A percentile compares a stretch with the other conserved stretches of the same genome.
Evolutionary conservation across 1,140 invertebrate species (phyloP).

Genomic region (Brachystomella parvula): DNA sequence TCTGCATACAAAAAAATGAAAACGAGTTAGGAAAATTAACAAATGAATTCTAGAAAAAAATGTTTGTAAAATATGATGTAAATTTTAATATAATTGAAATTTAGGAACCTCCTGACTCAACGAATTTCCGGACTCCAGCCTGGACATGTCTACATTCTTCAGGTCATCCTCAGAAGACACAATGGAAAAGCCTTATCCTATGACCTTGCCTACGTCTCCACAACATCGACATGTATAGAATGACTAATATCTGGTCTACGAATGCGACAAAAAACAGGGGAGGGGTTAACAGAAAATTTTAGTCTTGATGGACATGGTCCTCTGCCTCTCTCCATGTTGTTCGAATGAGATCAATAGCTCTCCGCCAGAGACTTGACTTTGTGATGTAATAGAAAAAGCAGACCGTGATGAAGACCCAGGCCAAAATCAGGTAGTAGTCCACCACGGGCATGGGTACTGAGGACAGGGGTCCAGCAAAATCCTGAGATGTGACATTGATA

Average conservation of each 20-base stretch:
- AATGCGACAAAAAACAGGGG: too few species aligned
- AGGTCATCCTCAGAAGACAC: conserved; percentile 45
- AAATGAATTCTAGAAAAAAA: background rate
- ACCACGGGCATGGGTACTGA: conserved; percentile 59
- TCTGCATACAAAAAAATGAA: conserved; percentile 41
- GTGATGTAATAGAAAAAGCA: conserved; percentile 68
- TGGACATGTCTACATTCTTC: conserved; percentile 44
- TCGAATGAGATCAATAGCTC: conserved; percentile 72
- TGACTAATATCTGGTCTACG: too few species aligned
- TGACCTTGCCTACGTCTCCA: conserved; percentile 44
- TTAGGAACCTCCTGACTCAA: conserved; percentile 43
- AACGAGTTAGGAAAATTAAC: background rate
- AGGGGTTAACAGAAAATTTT: conserved; percentile 17
- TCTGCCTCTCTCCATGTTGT: conserved; percentile 85
- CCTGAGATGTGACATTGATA: conserved; percentile 58
- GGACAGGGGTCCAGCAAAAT: conserved; percentile 70
- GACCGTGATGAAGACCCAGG: conserved; percentile 76
- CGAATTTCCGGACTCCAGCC: conserved; percentile 43
- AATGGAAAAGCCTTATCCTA: conserved; percentile 46
- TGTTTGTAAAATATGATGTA: background rate
- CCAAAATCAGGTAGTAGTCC: conserved; percentile 73
- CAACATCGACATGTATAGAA: conserved; percentile 30
- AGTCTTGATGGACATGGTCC: conserved; percentile 61
- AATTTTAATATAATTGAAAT: conserved; percentile 38
- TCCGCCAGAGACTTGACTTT: conserved; percentile 66